These are phyloP conservation scores for Anaspis maculata DNA, from an alignment of 2,888 invertebrate genomes.

Conservation along the genomic window DNA sequence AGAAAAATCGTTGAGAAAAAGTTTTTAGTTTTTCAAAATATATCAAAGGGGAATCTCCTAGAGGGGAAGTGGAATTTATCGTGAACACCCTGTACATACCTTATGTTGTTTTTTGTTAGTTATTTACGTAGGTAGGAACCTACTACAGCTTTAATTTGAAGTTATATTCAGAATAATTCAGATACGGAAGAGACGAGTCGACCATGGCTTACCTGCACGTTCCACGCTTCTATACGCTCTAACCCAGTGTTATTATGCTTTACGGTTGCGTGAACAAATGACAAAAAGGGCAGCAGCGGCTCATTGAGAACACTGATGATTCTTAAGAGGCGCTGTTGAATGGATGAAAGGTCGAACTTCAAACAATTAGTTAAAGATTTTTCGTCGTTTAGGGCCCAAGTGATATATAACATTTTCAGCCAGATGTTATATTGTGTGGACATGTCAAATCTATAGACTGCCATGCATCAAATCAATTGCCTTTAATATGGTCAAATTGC, in stretches of 20 bases:
- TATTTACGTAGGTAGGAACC: too few species aligned
- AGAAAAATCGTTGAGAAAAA: too few species aligned
- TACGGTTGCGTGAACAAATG: constrained; percentile 34
- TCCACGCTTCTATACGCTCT: constrained; percentile 16
- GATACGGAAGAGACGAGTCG: constrained; percentile 20
- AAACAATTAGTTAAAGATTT: constrained; percentile 40
- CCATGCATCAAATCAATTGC: constrained; percentile 38
- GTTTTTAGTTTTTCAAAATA: too few species aligned
- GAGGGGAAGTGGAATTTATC: too few species aligned
- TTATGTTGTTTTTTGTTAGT: too few species aligned
- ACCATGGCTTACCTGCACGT: constrained; percentile 9
- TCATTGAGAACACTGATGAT: constrained; percentile 30
- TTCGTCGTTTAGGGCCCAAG: constrained; percentile 34
- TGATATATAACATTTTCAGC: constrained; percentile 34
- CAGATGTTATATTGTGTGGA: constrained; percentile 33
- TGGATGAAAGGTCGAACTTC: constrained; percentile 27
- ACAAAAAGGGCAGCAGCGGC: constrained; percentile 32
- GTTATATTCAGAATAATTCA: too few species aligned
- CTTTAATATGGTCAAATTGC: constrained; percentile 42
- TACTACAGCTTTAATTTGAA: too few species aligned
- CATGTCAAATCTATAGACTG: too few species aligned
- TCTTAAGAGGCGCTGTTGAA: constrained; percentile 24
- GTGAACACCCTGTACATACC: too few species aligned
- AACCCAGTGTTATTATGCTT: constrained; percentile 23
- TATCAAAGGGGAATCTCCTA: too few species aligned